Evolutionary conservation across 1,140 invertebrate genomes (phyloP).

Genomic region (Tachypleus tridentatus): DNA sequence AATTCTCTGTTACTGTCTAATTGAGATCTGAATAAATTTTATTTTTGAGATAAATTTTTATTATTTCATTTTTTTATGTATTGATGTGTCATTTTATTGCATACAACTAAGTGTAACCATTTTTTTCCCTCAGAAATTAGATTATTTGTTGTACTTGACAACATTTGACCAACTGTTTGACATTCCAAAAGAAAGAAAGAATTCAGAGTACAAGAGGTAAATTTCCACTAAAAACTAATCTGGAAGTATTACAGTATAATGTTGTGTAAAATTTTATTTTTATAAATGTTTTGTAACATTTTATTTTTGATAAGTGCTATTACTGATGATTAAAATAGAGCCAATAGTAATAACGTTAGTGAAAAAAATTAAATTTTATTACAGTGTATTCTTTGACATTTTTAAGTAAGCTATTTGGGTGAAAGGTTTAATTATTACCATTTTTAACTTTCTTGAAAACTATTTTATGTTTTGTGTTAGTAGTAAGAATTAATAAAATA

Average conservation of each 20-base stretch:
- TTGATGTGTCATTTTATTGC: no score
- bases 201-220: constrained; percentile 71
- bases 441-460: no score
- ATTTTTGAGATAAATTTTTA: no score
- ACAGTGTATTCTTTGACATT: constrained; percentile 16
- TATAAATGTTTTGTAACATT: no score
- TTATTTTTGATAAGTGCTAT: constrained; percentile 10
- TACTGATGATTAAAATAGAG: constrained; percentile 28
- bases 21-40: no score
- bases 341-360: not conserved
- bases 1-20: no score
- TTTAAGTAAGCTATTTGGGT: constrained; percentile 7
- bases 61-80: no score
- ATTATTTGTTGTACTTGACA: constrained; percentile 90
- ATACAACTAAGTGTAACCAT: not conserved
- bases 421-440: no score
- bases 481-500: no score
- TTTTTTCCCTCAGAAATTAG: constrained; percentile 59
- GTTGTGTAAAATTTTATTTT: no score
- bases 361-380: constrained; percentile 4
- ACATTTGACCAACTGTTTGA: constrained; percentile 94
- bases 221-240: constrained; percentile 7
- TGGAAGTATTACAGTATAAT: no score
- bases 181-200: constrained; percentile 87
- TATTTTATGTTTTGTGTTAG: no score